These are phyloP conservation scores for Megaceryle maxima DNA, from an alignment of 2,113 vertebrate species.

Conservation along the genomic window DNA sequence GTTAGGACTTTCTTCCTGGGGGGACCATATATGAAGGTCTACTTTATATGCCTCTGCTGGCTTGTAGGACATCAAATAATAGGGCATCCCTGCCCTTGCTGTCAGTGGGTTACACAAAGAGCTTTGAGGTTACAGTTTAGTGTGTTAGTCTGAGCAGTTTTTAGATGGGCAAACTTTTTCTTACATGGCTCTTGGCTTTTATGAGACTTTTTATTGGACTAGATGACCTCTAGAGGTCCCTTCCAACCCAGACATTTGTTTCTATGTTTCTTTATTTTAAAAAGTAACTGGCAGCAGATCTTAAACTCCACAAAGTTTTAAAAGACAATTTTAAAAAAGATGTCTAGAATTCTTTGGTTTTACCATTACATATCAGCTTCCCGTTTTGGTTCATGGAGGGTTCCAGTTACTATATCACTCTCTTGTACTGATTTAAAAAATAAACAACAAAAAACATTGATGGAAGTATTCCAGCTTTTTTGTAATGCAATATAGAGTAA, in stretches of 20 bases:
- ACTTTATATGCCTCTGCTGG: neutral
- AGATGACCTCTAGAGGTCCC: too few relatives aligned
- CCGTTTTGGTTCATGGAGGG: neutral
- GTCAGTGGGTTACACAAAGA: rapidly evolving
- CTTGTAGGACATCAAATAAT: neutral
- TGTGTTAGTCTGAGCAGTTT: neutral
- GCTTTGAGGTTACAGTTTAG: neutral
- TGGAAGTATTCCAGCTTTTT: neutral
- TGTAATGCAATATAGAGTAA: neutral
- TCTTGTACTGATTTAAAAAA: neutral
- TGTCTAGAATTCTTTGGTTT: neutral
- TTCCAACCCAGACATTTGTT: too few relatives aligned
- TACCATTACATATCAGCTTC: neutral
- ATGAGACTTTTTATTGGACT: neutral
- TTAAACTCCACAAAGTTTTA: neutral
- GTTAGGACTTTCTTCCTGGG: neutral
- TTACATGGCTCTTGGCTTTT: neutral
- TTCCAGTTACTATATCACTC: neutral
- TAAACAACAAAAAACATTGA: neutral
- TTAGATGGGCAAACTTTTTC: neutral
- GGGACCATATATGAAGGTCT: neutral
- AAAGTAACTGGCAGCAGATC: neutral
- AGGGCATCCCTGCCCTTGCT: neutral
- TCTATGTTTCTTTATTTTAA: too few relatives aligned
- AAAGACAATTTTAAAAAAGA: neutral